These are phyloP conservation scores for Caenorhabditis angaria DNA, from an alignment of 2,888 invertebrate species.

Conservation along the genomic window DNA sequence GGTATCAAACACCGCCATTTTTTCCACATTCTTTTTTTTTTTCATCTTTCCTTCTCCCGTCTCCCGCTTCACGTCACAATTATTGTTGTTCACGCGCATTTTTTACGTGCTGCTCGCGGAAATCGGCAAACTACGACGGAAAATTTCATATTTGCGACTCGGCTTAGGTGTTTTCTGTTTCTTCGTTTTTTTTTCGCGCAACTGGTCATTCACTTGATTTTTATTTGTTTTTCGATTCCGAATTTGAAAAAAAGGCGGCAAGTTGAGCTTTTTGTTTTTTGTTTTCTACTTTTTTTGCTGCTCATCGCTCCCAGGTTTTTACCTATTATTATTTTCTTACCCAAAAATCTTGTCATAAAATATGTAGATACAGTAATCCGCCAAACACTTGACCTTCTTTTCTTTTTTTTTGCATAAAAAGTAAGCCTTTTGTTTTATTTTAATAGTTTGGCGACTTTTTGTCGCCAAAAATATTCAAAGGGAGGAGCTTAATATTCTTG, in stretches of 20 bases:
- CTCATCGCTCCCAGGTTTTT: background rate
- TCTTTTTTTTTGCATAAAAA: too few species aligned
- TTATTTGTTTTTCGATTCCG: too few species aligned
- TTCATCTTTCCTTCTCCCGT: too few species aligned
- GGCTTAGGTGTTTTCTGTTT: background rate
- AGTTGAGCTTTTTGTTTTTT: background rate
- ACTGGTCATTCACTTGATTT: background rate
- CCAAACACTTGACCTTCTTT: too few species aligned
- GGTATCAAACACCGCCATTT: too few species aligned
- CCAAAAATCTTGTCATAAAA: too few species aligned
- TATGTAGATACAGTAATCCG: too few species aligned
- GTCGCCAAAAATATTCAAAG: background rate
- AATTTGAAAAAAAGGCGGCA: too few species aligned
- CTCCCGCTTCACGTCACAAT: too few species aligned
- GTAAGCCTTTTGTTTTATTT: background rate
- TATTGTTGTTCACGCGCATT: background rate
- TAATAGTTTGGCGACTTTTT: background rate
- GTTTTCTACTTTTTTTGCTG: background rate
- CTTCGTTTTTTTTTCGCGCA: background rate
- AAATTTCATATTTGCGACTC: background rate
- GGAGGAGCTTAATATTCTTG: background rate
- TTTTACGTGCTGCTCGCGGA: background rate
- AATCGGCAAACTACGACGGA: too few species aligned
- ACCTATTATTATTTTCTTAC: background rate
- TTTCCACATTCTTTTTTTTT: too few species aligned